phyloP scores from a whole-genome alignment of 2,888 invertebrate species.

The Pheosia gnoma region DNA sequence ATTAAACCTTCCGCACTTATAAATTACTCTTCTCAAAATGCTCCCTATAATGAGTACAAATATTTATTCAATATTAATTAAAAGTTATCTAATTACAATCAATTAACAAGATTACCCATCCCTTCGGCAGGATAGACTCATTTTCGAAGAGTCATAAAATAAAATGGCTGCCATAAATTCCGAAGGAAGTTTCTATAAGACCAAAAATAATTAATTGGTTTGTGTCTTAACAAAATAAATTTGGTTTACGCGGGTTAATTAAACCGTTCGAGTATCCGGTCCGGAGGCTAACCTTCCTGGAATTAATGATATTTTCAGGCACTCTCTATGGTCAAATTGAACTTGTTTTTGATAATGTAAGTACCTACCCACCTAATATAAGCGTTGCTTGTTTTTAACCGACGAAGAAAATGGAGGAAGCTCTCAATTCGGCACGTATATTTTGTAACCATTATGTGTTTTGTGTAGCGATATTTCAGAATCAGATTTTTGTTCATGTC shows the following conservation, averaged over 20 bases:
- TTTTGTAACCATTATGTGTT: no score
- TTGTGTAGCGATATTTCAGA: no score
- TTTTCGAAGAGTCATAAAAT: slow-evolving; percentile 36
- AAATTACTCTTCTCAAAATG: neutral
- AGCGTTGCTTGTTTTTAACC: no score
- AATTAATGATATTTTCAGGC: slow-evolving; percentile 51
- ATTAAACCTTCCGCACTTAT: no score
- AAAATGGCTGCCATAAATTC: slow-evolving; percentile 40
- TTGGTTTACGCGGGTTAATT: slow-evolving; percentile 49
- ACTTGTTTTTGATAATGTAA: no score
- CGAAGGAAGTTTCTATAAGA: slow-evolving; percentile 37
- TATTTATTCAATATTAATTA: slow-evolving; percentile 6
- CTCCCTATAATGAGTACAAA: neutral
- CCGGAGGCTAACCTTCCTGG: slow-evolving; percentile 31
- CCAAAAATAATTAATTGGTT: slow-evolving; percentile 54
- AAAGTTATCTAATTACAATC: slow-evolving; percentile 13
- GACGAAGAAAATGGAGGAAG: no score
- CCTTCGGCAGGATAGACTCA: slow-evolving; percentile 22
- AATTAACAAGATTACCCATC: slow-evolving; percentile 19
- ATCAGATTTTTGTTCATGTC: no score
- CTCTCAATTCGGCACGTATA: no score
- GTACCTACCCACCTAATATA: no score
- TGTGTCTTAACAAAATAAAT: slow-evolving; percentile 51
- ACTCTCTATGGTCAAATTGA: neutral
- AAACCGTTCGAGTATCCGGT: slow-evolving; percentile 41